Base-by-base conservation (phyloP, 2,888 invertebrate genomes). In the Tryphoninae sp. region DNA sequence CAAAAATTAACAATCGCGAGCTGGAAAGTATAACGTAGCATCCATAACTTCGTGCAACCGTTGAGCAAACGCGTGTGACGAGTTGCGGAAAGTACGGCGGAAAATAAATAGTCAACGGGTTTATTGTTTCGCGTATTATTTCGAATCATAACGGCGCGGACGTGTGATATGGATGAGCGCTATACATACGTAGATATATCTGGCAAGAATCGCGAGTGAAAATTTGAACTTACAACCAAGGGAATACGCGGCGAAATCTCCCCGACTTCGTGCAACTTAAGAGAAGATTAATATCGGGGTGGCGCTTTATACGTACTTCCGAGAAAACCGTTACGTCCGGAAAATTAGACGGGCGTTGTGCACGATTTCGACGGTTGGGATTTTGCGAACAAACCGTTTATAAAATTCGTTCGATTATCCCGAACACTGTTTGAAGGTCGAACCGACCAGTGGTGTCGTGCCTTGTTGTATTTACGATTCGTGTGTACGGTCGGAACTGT, bases 31-130 rank as follows among this genome's bases (percentile, higher is more conserved):
- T 33, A 33, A 68, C 16, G 53, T 33, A 53, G 67, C 26, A 53
- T 16, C 19, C 53, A 51, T 53, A 23, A 22, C 19, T 4, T 33
- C 16, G 13, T 11, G 33, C 7, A 53, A 11, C 53, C 67, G 67
- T 68, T 23, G 67, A 68, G 16, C 4, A 23, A 33, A 53, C 16
- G 67, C 53, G 33, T 33, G 53, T 53, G n/a, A 53, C 26, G 51
- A 8, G 16, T 51, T 53, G 53, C 33, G 53, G 13, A 33, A 53
- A 33, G 55, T 68, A 53, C 67, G 33, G 16, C 55, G 55, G 33
- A n/a, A 68, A 53, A 53, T 8, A 8, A 33, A 53, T 19, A 9
- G 19, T 53, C 49, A 55, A 55, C 55, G 55, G 22, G 8, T 19
- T 55, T 19, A 55, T 55, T 55, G 6, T 55, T 55, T 19, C 55